phyloP scores from a whole-genome alignment of 1,140 invertebrate species.

The Cepaea nemoralis region DNA sequence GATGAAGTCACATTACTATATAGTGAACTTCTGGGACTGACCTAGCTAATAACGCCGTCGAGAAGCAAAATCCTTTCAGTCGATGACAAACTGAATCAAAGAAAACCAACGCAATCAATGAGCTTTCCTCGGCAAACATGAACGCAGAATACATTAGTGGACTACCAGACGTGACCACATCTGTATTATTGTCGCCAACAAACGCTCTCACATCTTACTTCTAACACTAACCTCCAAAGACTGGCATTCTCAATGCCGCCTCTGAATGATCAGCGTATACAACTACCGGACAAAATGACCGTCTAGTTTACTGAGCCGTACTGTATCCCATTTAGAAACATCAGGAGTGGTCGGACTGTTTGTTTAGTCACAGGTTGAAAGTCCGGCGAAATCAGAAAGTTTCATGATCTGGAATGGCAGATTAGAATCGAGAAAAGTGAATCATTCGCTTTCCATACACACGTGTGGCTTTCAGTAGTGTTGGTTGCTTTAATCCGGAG shows the following conservation, averaged over 20 bases:
- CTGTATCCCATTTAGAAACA: neutral
- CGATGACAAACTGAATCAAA: too few relatives aligned
- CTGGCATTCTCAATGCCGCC: neutral
- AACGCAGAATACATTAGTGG: too few relatives aligned
- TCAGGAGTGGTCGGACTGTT: neutral
- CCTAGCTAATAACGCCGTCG: too few relatives aligned
- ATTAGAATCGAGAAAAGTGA: conserved; percentile 13
- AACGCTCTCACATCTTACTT: too few relatives aligned
- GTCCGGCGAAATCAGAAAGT: neutral
- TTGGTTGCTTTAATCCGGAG: neutral
- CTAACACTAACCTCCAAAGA: neutral
- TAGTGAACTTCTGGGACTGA: neutral
- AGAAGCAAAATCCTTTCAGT: too few relatives aligned
- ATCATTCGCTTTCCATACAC: neutral
- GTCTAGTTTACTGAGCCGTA: neutral
- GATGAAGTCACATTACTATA: too few relatives aligned
- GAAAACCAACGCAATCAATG: too few relatives aligned
- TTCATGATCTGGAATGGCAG: conserved; percentile 9
- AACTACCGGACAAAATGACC: neutral
- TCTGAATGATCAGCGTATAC: neutral
- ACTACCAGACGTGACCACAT: too few relatives aligned
- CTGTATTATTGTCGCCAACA: too few relatives aligned
- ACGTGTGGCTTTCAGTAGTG: neutral
- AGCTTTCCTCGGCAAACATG: too few relatives aligned
- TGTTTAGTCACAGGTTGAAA: neutral